Evolutionary conservation across 2,113 vertebrate genomes (phyloP).

Genomic region (Ptyas mucosa): DNA sequence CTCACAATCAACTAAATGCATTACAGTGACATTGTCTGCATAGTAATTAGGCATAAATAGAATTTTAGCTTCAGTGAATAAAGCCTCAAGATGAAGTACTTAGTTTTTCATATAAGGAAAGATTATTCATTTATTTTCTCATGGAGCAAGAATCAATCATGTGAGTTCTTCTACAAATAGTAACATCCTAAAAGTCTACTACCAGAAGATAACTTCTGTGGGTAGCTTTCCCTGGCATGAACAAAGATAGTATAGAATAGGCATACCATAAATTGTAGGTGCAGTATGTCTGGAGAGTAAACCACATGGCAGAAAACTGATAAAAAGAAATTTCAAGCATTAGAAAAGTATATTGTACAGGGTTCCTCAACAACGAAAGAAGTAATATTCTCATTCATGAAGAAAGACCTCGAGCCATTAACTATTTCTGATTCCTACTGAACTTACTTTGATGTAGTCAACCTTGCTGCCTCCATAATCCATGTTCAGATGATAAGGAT

Average conservation of each 20-base stretch:
- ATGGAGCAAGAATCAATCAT: background rate
- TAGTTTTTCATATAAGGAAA: background rate
- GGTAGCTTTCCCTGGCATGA: background rate
- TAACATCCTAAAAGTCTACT: background rate
- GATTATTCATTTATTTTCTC: background rate
- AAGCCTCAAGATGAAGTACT: background rate
- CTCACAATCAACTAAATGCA: background rate
- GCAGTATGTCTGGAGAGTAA: background rate
- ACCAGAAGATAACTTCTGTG: background rate
- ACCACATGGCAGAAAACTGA: background rate
- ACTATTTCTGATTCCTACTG: background rate
- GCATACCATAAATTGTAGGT: background rate
- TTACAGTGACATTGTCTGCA: slow-evolving; percentile 2
- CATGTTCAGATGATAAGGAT: background rate
- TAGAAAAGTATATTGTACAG: background rate
- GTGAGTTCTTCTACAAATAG: background rate
- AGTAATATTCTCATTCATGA: background rate
- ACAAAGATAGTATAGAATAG: background rate
- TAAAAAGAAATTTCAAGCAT: background rate
- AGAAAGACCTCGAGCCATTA: background rate
- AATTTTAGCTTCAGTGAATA: background rate
- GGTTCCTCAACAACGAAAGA: background rate
- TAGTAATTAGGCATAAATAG: background rate
- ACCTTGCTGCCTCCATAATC: background rate
- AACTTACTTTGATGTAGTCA: background rate